Evolutionary conservation across 2,113 vertebrate species (phyloP).

Genomic region (Microtus pennsylvanicus): DNA sequence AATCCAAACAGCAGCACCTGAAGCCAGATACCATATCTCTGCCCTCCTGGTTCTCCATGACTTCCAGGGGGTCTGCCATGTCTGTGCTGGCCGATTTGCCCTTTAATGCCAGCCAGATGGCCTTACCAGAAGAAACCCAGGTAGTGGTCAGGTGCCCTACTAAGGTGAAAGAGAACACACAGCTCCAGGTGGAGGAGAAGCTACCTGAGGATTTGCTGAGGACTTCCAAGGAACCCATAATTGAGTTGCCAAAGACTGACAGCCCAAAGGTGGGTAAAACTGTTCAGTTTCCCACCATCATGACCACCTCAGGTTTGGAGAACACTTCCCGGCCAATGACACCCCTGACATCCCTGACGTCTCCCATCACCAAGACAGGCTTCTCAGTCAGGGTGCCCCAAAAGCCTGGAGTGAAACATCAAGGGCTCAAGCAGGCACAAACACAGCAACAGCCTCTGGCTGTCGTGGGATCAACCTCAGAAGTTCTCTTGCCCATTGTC

Average conservation of each 20-base stretch:
- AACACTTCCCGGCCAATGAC: fast-evolving
- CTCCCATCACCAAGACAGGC: not conserved
- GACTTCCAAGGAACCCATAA: fast-evolving
- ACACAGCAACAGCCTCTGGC: not conserved
- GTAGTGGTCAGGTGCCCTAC: not conserved
- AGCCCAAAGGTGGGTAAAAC: fast-evolving
- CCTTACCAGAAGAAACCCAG: fast-evolving
- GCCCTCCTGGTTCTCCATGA: constrained; percentile 24
- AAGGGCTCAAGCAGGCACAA: fast-evolving
- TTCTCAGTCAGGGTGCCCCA: not conserved
- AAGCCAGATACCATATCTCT: fast-evolving
- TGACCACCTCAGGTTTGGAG: not conserved
- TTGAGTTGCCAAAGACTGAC: too few relatives aligned
- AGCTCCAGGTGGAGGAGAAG: not conserved
- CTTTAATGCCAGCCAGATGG: not conserved
- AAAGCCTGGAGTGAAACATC: not conserved
- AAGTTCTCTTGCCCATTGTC: not conserved
- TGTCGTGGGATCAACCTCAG: fast-evolving
- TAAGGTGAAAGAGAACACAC: not conserved
- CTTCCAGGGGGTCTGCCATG: not conserved
- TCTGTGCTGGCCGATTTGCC: fast-evolving
- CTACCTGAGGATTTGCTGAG: too few relatives aligned
- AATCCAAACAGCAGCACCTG: not conserved
- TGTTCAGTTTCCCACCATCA: not conserved
- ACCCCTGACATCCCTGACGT: too few relatives aligned